These are phyloP conservation scores for Harpalus rubripes DNA, from an alignment of 2,888 invertebrate genomes.

Conservation along the genomic window DNA sequence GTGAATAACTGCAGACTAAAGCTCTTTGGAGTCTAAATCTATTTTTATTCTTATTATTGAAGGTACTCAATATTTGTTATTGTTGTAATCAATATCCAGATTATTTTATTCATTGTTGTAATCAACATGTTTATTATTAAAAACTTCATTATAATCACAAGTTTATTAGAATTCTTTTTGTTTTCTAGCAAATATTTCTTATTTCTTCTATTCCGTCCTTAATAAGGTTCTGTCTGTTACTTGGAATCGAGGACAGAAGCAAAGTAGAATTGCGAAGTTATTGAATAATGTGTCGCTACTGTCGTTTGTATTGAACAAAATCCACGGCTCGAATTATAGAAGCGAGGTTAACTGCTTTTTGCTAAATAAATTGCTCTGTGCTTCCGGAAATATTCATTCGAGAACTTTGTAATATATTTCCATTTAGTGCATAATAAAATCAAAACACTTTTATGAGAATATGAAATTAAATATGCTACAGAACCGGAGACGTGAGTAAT, in stretches of 20 bases:
- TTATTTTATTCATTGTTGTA: too few species aligned
- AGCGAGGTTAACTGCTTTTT: slow-evolving; percentile 6
- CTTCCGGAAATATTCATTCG: slow-evolving; percentile 6
- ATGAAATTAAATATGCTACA: not conserved
- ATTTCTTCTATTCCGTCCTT: not conserved
- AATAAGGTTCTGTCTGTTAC: not conserved
- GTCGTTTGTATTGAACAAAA: slow-evolving; percentile 19
- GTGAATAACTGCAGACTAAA: too few species aligned
- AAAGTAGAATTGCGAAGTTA: slow-evolving; percentile 20
- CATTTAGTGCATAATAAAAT: not conserved
- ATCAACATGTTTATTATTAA: too few species aligned
- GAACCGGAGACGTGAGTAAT: too few species aligned
- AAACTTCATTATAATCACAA: too few species aligned
- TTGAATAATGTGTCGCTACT: slow-evolving; percentile 38
- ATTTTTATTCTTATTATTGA: too few species aligned
- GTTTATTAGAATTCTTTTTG: too few species aligned
- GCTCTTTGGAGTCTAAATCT: too few species aligned
- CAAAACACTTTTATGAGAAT: not conserved
- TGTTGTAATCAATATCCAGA: too few species aligned
- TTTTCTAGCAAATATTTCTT: too few species aligned
- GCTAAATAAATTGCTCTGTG: slow-evolving; percentile 18
- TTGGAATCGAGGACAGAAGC: slow-evolving; percentile 26
- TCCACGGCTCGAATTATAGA: slow-evolving; percentile 8
- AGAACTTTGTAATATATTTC: not conserved
- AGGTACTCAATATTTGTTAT: too few species aligned